Evolutionary conservation across 1,140 invertebrate genomes (phyloP), one percentile per base, ranked within the genome.

Genomic region (Rhagoletis pomonella): DNA sequence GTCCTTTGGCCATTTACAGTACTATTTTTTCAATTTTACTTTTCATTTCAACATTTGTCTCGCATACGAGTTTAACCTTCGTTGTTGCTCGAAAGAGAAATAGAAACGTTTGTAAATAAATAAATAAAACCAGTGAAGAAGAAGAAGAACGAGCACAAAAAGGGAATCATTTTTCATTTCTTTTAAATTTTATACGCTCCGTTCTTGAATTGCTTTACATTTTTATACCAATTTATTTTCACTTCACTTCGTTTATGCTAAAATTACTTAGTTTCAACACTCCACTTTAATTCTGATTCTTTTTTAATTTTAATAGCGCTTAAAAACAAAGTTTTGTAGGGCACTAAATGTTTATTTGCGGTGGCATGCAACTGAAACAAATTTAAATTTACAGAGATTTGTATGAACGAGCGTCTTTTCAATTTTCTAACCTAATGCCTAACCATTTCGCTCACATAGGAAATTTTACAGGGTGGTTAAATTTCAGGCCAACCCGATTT

Each of bases 1-100:
- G 67, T 73, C 42, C 67, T 73, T 73, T 73, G 44, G 67, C 44
- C 42, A 73, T 73, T 73, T 47, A 4, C 44, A 73, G 42, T 73
- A 14, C 12, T 42, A 73, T 73, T 73, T 73, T 39, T 73, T 17
- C 42, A 47, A 44, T 73, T 73, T 73, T 39, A 44, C 67, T 44
- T 14, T 39, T 47, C 42, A 73, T 73, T 73, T 73, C 42, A 2
- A 73, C 42, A 44, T 73, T 73, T 73, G 67, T 73, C 44, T 47
- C 44, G 10, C 67, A 5, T 73, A 4, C 29, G 29, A 29, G 29
- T 29, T 29, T 14, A 73, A 73, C 42, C 44, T 73, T 73, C 67
- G 42, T 7, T 3, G 2, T 7, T 9, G 0, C 2, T 6, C 64
- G 64, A 67, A 67, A 67, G 6, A 19, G 29, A 65, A 73, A 73